phyloP scores from a whole-genome alignment of 2,888 invertebrate species.

The Tetranychus truncatus region DNA sequence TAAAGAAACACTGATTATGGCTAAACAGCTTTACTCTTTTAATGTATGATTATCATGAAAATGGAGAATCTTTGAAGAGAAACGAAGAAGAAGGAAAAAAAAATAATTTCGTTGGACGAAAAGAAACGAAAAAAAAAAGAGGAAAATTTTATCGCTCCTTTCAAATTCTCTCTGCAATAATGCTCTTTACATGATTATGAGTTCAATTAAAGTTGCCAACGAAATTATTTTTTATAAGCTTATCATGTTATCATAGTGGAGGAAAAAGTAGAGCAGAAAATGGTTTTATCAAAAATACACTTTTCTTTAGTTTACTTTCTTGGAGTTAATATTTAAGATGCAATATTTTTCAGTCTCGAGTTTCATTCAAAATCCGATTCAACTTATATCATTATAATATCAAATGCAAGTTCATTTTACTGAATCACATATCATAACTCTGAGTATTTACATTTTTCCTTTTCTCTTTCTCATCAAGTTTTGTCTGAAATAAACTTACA shows the following conservation, averaged over 20 bases:
- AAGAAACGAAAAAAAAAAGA: not conserved
- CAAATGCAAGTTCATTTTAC: no score
- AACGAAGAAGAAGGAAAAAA: not conserved
- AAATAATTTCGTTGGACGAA: no score
- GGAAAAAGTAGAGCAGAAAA: not conserved
- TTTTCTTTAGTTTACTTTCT: not conserved
- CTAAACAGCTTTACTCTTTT: no score
- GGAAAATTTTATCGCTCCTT: not conserved
- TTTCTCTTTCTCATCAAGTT: not conserved
- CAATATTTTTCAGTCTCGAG: not conserved
- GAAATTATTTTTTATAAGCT: no score
- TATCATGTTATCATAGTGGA: not conserved
- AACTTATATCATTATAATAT: no score
- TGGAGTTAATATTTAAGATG: not conserved
- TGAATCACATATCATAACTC: no score
- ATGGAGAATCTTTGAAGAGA: not conserved
- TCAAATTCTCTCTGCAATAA: not conserved
- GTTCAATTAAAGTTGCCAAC: no score
- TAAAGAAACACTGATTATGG: no score
- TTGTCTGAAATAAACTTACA: not conserved
- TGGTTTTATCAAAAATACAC: not conserved
- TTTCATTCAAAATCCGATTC: no score
- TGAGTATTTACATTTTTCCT: not conserved
- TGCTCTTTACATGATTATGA: no score
- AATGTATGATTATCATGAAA: no score